Evolutionary conservation across 2,888 invertebrate genomes (phyloP).

Genomic region (Ormyrus rosae): DNA sequence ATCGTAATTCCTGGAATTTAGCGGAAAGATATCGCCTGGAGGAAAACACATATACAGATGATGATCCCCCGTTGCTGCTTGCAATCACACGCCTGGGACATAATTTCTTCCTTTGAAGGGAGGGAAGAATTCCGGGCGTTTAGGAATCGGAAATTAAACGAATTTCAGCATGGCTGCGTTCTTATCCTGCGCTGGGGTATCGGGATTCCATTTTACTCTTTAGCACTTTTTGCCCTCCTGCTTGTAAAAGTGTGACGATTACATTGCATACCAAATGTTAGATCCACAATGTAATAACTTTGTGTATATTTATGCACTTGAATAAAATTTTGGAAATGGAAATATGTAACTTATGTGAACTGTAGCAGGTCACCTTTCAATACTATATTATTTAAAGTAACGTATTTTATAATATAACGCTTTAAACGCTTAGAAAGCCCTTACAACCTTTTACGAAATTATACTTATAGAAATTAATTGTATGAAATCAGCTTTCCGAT

Average conservation of each 20-base stretch:
- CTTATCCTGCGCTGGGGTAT: constrained; percentile 1
- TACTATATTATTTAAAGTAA: too few relatives aligned
- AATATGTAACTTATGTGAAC: too few relatives aligned
- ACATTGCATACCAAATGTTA: too few relatives aligned
- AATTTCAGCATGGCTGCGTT: constrained; percentile 19
- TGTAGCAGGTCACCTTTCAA: too few relatives aligned
- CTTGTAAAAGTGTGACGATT: neutral
- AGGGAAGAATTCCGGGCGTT: constrained; percentile 13
- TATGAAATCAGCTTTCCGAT: too few relatives aligned
- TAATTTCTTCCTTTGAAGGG: constrained; percentile 12
- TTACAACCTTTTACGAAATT: too few relatives aligned
- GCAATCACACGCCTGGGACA: constrained; percentile 25
- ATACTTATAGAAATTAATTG: too few relatives aligned
- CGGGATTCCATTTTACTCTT: neutral
- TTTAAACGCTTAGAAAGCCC: too few relatives aligned
- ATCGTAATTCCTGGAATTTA: constrained; percentile 8
- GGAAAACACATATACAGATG: constrained; percentile 12
- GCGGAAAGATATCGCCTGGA: constrained; percentile 1
- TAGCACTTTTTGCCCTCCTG: neutral
- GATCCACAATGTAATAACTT: too few relatives aligned
- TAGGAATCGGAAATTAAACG: constrained; percentile 29
- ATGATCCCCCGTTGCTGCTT: neutral
- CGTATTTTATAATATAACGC: too few relatives aligned
- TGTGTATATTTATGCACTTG: too few relatives aligned
- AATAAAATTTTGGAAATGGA: too few relatives aligned